A percentile compares a stretch with the other conserved stretches of the same genome.
These are phyloP conservation scores for Tenthredo livida DNA, from an alignment of 2,888 invertebrate genomes.

Conservation along the genomic window DNA sequence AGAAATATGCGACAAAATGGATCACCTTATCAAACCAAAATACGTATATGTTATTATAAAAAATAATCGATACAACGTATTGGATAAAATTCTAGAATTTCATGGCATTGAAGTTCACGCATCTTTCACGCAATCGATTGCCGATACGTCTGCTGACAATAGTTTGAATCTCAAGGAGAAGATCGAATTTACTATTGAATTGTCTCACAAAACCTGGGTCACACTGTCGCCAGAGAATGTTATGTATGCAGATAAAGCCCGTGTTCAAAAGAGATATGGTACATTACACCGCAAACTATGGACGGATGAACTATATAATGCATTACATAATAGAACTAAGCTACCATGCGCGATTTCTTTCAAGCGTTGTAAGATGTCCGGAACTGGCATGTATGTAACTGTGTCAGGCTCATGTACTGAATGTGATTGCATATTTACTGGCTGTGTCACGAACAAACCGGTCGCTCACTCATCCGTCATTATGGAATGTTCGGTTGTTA, in stretches of 20 bases:
- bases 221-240: constrained; percentile 19
- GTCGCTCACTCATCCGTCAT: not conserved
- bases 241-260: constrained; percentile 30
- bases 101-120: not conserved
- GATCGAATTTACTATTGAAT: not conserved
- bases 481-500: constrained; percentile 31
- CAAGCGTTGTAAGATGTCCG: constrained; percentile 28
- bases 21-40: constrained; percentile 7
- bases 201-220: constrained; percentile 8
- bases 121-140: not conserved
- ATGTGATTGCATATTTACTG: constrained; percentile 34
- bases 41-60: constrained; percentile 37
- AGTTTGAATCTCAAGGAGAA: not conserved
- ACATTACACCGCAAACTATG: constrained; percentile 13
- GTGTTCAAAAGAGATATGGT: constrained; percentile 17
- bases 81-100: constrained; percentile 14
- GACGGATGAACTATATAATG: constrained; percentile 19
- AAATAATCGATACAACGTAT: constrained; percentile 25
- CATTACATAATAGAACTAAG: constrained; percentile 32
- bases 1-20: constrained; percentile 30
- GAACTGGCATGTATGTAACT: constrained; percentile 15
- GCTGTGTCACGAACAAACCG: constrained; percentile 29
- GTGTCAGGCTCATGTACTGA: constrained; percentile 39
- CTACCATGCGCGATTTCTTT: constrained; percentile 26
- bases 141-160: constrained; percentile 1